Evolutionary conservation across 2,888 invertebrate genomes (phyloP).

Genomic region (Tromatobia lineatoria): DNA sequence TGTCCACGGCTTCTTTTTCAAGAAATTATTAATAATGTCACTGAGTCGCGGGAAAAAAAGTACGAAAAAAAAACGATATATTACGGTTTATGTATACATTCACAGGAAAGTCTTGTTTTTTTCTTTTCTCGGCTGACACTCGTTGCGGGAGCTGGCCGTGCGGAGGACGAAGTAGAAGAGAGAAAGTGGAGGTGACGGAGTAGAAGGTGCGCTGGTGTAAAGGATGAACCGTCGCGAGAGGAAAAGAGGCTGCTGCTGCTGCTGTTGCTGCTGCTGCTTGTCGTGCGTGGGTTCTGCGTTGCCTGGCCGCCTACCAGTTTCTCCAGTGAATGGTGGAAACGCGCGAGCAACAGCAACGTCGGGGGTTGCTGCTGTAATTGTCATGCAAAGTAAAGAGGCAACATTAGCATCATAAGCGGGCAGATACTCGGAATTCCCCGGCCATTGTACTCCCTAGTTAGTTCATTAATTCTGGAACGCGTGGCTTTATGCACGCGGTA

Average conservation of each 20-base stretch:
- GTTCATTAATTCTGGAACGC: slow-evolving; percentile 81
- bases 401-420: slow-evolving; percentile 84
- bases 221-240: slow-evolving; percentile 29
- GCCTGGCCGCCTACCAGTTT: slow-evolving; percentile 31
- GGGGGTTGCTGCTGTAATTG: slow-evolving; percentile 78
- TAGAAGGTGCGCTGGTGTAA: slow-evolving; percentile 30
- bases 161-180: slow-evolving; percentile 32
- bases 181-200: slow-evolving; percentile 41
- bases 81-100: background rate
- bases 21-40: too few relatives aligned
- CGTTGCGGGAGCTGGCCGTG: background rate
- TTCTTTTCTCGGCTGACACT: background rate
- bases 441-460: slow-evolving; percentile 81
- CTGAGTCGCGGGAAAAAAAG: too few relatives aligned
- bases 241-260: slow-evolving; percentile 1
- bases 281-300: slow-evolving; percentile 18
- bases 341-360: slow-evolving; percentile 24
- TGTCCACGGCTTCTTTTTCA: too few relatives aligned
- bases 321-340: slow-evolving; percentile 36
- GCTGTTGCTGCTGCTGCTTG: slow-evolving; percentile 7
- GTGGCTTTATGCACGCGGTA: slow-evolving; percentile 67
- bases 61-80: too few relatives aligned
- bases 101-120: background rate
- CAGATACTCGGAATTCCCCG: slow-evolving; percentile 81
- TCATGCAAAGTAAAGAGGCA: slow-evolving; percentile 83